Evolutionary conservation across 2,113 vertebrate species (phyloP), one percentile per base, ranked within the genome.

Genomic region (Mormyrus iriodes): DNA sequence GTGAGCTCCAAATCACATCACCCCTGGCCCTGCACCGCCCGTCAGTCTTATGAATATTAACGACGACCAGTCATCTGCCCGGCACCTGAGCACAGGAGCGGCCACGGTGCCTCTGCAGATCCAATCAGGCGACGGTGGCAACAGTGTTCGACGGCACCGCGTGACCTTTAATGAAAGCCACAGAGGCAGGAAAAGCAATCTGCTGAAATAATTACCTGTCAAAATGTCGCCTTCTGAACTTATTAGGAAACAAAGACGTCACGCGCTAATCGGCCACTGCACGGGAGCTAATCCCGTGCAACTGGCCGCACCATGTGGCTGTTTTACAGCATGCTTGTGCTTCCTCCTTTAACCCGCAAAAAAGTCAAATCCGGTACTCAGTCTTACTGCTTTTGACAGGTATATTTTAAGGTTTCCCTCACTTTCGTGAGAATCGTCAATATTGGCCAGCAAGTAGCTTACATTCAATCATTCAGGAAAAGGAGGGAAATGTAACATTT

Each of bases 191-290:
- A 27, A 88, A 88, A 21, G 69, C 88, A 88, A 88, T 88, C 73
- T 82, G 39, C 88, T 58, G 88, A 82, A 88, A 52, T 88, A 88
- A 88, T 88, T 83, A 88, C 73, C 88, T 88, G 88, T 88, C 88
- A 88, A 88, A 88, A 88, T 76, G 73, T 55, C 76, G 35, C 73
- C 88, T 83, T 79, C 19, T 88, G 49, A 27, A 52, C 48, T 35
- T 86, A 86, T 86, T 86, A 39, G 85, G 35, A 86, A 86, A 86
- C 27, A 51, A 86, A 86, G 31, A 86, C 27, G 49, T 86, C 85
- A 86, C 51, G 7, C 51, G n/a, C 79, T 82, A 88, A 88, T 88
- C 49, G 83, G 44, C 39, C 27, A n/a, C 46, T 51, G 73, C 46
- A 82, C 39, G 31, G 6, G 49, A 1, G 1, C 17, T 79, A 88